Conservation (phyloP, 2,113 vertebrate species). For the Smithornis capensis region DNA sequence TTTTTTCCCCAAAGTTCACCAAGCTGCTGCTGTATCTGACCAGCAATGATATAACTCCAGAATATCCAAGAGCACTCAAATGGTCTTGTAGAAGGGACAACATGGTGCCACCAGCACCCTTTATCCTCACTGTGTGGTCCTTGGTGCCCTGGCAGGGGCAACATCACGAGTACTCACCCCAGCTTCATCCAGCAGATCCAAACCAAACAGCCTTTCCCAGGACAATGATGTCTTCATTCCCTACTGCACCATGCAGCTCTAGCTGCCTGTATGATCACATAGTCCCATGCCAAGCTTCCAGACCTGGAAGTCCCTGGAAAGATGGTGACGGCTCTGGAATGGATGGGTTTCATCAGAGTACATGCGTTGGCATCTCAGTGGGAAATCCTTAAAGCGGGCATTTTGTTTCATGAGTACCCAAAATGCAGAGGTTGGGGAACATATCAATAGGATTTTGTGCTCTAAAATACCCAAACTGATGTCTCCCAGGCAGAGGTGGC, state of each 20-base stretch:
- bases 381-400: neutral
- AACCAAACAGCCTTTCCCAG: slow-evolving; percentile 11
- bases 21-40: neutral
- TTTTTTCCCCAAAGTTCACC: neutral
- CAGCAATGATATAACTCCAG: neutral
- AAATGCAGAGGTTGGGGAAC: neutral
- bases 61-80: neutral
- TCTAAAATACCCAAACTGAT: neutral
- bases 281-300: neutral
- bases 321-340: neutral
- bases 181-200: neutral
- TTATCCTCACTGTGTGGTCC: accelerated
- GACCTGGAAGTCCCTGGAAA: slow-evolving; percentile 5
- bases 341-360: neutral
- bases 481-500: neutral
- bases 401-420: neutral
- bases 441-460: neutral
- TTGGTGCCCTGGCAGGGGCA: neutral
- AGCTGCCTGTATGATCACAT: neutral
- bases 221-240: slow-evolving; percentile 38
- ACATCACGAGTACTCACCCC: accelerated
- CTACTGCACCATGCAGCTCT: accelerated
- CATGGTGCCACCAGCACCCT: accelerated
- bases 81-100: accelerated
- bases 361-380: accelerated